Percentiles rank a stretch among this genome's conserved stretches.
phyloP scores from a whole-genome alignment of 2,888 invertebrate genomes.

The Meta bourneti region DNA sequence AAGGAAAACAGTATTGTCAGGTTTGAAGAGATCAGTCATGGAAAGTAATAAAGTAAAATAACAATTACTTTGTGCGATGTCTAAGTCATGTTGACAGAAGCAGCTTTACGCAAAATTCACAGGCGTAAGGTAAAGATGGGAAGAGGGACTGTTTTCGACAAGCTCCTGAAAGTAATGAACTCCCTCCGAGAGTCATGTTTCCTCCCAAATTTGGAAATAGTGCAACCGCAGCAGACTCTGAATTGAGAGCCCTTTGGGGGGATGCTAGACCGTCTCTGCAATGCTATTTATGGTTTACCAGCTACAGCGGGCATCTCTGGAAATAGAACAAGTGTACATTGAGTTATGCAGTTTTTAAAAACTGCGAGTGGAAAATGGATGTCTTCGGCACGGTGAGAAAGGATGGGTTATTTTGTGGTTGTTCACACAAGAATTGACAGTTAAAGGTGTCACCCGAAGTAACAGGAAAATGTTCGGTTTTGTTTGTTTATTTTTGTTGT shows the following conservation, averaged over 20 bases:
- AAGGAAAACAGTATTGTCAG: no score
- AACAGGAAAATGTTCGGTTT: conserved; percentile 3
- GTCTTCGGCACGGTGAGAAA: conserved; percentile 14
- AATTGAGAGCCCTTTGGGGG: conserved; percentile 75
- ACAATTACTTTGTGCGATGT: conserved; percentile 19
- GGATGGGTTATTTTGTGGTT: neutral
- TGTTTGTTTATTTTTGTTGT: conserved; percentile 29
- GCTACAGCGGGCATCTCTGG: conserved; percentile 74
- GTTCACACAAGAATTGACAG: neutral
- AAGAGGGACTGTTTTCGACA: conserved; percentile 65
- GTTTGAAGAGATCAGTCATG: neutral
- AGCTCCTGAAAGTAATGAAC: conserved; percentile 77
- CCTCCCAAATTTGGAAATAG: conserved; percentile 78
- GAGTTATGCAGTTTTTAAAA: conserved; percentile 69
- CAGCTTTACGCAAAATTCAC: conserved; percentile 56
- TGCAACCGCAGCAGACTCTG: conserved; percentile 75
- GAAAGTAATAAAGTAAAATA: conserved; percentile 21
- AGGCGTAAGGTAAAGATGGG: conserved; percentile 50
- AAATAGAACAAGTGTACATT: conserved; percentile 76
- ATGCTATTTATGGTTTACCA: conserved; percentile 77
- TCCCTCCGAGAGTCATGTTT: conserved; percentile 79
- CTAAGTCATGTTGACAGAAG: conserved; percentile 66
- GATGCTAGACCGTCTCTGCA: conserved; percentile 67
- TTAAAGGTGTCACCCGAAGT: conserved; percentile 25
- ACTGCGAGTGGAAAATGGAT: conserved; percentile 36